phyloP scores from a whole-genome alignment of 2,888 invertebrate genomes.

The Smittia sp. region DNA sequence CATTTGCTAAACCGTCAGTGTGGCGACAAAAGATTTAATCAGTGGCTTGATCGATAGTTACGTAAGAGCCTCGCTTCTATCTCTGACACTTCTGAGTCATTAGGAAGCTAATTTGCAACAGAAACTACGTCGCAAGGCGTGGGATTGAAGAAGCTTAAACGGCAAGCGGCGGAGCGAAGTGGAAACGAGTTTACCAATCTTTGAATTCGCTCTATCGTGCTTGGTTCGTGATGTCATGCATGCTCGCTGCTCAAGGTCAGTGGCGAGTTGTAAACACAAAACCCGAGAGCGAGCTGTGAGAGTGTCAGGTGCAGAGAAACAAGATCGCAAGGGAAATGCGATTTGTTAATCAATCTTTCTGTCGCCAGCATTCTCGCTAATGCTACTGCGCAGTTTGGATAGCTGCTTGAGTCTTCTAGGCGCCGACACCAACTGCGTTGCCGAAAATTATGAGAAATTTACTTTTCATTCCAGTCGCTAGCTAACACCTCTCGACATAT shows the following conservation, averaged over 20 bases:
- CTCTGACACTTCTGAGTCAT: too few relatives aligned
- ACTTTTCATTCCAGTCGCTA: background rate
- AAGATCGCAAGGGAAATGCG: background rate
- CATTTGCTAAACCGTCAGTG: too few relatives aligned
- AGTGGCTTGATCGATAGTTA: too few relatives aligned
- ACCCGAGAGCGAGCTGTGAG: background rate
- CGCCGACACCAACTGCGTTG: too few relatives aligned
- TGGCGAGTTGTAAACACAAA: background rate
- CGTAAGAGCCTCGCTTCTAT: too few relatives aligned
- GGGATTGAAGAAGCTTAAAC: background rate
- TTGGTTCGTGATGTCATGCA: slow-evolving; percentile 8
- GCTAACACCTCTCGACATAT: background rate
- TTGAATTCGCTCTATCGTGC: background rate
- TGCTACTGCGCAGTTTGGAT: too few relatives aligned
- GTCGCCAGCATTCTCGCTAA: too few relatives aligned
- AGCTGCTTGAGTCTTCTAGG: too few relatives aligned
- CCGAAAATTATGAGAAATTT: background rate
- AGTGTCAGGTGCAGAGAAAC: background rate
- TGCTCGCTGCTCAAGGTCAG: background rate
- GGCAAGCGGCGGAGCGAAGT: background rate
- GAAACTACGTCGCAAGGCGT: background rate
- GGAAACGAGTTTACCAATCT: background rate
- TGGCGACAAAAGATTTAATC: too few relatives aligned
- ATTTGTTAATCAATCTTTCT: too few relatives aligned
- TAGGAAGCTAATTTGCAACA: too few relatives aligned